A percentile compares a stretch with the other conserved stretches of the same genome.
Conservation (phyloP, 1,140 invertebrate genomes). For the Drusus annulatus region DNA sequence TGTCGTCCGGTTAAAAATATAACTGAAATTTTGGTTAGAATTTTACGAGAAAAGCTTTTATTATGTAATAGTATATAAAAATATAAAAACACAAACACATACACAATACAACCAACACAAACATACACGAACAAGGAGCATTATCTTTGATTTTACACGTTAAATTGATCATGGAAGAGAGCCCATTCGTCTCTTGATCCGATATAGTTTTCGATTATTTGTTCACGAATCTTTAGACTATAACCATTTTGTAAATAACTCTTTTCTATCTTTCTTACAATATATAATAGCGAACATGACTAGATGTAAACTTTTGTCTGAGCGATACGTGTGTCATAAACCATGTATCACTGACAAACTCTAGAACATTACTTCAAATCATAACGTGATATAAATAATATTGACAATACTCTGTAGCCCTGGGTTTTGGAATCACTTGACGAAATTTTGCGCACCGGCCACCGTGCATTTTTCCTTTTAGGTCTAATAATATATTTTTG, state of each 20-base stretch:
- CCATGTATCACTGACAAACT: constrained; percentile 5
- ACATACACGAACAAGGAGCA: neutral
- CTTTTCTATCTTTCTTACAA: neutral
- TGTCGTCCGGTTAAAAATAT: neutral
- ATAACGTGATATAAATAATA: neutral
- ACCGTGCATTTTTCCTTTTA: constrained; percentile 17
- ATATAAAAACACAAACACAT: neutral
- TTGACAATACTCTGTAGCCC: constrained; percentile 35
- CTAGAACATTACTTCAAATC: neutral
- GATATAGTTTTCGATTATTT: no score
- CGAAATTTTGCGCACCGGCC: constrained; percentile 31
- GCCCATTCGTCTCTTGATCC: no score
- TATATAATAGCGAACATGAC: neutral
- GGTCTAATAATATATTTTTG: constrained; percentile 31
- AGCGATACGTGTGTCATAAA: constrained; percentile 25
- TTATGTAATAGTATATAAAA: neutral
- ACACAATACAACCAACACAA: neutral
- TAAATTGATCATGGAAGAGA: no score
- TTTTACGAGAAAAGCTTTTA: neutral
- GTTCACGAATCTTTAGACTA: no score
- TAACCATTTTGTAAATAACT: constrained; percentile 1
- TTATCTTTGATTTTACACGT: neutral
- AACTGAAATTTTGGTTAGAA: neutral
- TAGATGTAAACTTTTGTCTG: neutral
- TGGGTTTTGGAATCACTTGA: constrained; percentile 45